phyloP scores from a whole-genome alignment of 1,140 invertebrate genomes.

The Drosophila pruinosa region DNA sequence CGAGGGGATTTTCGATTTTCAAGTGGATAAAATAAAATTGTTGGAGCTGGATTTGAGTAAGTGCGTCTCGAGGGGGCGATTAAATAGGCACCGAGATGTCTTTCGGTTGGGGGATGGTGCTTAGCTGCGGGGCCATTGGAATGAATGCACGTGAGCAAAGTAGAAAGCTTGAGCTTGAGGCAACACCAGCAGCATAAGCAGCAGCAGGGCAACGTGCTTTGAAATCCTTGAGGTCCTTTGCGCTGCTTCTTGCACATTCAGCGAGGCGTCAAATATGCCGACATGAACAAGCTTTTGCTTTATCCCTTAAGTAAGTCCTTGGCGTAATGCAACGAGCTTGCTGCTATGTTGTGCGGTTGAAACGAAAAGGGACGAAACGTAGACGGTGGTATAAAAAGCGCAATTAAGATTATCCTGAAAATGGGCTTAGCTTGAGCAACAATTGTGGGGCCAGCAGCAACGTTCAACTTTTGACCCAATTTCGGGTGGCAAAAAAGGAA shows the following conservation, averaged over 20 bases:
- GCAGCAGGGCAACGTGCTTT: not conserved
- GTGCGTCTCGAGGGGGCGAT: not conserved
- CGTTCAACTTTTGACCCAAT: conserved; percentile 65
- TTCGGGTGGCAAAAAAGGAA: conserved; percentile 31
- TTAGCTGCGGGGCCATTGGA: conserved; percentile 26
- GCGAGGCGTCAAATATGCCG: conserved; percentile 21
- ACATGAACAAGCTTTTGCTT: conserved; percentile 41
- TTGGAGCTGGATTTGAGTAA: not conserved
- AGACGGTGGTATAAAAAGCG: conserved; percentile 19
- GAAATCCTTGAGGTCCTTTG: conserved; percentile 23
- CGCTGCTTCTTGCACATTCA: conserved; percentile 17
- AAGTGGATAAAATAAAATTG: conserved; percentile 16
- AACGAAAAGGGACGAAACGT: not conserved
- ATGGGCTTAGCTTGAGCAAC: conserved; percentile 48
- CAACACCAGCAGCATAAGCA: not conserved
- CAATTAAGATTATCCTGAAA: conserved; percentile 67
- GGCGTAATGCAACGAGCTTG: conserved; percentile 64
- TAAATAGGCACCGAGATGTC: not conserved
- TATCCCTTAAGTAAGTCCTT: conserved; percentile 49
- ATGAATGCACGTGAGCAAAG: conserved; percentile 13
- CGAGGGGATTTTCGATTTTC: conserved; percentile 15
- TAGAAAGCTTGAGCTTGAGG: not conserved
- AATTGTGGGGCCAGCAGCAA: conserved; percentile 23
- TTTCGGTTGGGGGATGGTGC: conserved; percentile 3
- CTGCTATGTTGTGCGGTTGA: not conserved